Base-by-base conservation (phyloP, 2,888 invertebrate species). In the Blera fallax region DNA sequence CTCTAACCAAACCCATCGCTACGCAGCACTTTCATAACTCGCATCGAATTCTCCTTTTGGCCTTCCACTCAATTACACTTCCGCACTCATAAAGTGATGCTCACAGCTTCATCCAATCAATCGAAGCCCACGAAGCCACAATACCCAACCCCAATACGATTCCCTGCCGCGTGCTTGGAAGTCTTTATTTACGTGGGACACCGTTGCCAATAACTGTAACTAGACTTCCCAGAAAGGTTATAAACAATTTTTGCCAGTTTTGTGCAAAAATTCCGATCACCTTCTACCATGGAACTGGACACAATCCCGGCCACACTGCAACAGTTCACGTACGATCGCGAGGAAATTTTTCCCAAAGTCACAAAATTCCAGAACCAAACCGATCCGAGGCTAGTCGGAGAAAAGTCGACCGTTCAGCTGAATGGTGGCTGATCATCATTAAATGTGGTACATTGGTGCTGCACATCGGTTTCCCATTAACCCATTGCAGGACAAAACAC, bases 391-490 rank as follows among this genome's bases (percentile, higher is more conserved):
- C 24, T 8, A 56, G 58, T 37, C 27, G 27, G 8, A 18, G 54
- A 34, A 60, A 16, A 32, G 40, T 3, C 16, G 10, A 5, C 27
- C 34, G 34, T 32, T 2, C 58, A 16, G 50, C 40, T 32, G 40
- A 50, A 34, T 56, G 48, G 18, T 40, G 60, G 67, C n/a, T 58
- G 80, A 76, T 80, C 84, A 67, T 70, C 80, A 81, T 85, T 77
- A 76, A 85, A 81, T 81, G 85, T 81, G 76, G 76, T 81, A 85
- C 85, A 81, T 80, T 85, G 84, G 84, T 70, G 84, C 85, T 81
- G 85, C 85, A 85, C 85, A 85, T 85, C 54, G 81, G 81, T 85
- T 85, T 81, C 72, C 76, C 85, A 81, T 85, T 85, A 85, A 81
- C 85, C 77, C 76, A 85, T 72, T 85, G 81, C 76, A 37, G 76